A percentile compares a stretch with the other conserved stretches of the same genome.
Conservation (phyloP, 2,888 invertebrate species). For the Eupeodes luniger region DNA sequence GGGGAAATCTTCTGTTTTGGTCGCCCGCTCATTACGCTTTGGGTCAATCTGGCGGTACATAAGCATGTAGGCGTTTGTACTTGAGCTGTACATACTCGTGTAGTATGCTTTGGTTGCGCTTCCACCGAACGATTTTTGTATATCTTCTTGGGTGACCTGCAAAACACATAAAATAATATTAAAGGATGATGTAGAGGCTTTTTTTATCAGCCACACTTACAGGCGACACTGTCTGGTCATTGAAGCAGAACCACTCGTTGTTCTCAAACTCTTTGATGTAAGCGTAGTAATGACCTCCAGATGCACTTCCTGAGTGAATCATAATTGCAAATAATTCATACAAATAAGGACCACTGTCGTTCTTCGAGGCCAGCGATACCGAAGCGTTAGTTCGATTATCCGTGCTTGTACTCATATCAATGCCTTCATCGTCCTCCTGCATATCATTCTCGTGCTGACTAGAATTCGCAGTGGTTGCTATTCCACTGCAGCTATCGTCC, state of each 20-base stretch:
- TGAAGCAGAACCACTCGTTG: constrained; percentile 93
- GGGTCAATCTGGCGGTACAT: constrained; percentile 93
- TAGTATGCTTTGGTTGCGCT: constrained; percentile 89
- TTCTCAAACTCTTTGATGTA: constrained; percentile 93
- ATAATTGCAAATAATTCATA: constrained; percentile 96
- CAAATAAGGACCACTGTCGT: constrained; percentile 88
- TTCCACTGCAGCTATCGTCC: constrained; percentile 87
- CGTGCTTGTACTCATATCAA: constrained; percentile 86
- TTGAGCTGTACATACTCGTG: constrained; percentile 90
- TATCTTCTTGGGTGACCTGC: constrained; percentile 91
- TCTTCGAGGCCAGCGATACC: constrained; percentile 79
- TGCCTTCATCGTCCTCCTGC: constrained; percentile 89
- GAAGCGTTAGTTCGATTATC: constrained; percentile 78
- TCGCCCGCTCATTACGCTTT: constrained; percentile 87
- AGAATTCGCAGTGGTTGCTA: constrained; percentile 83
- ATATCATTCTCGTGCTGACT: constrained; percentile 83
- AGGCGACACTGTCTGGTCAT: constrained; percentile 92
- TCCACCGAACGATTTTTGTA: constrained; percentile 93
- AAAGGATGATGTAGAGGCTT: background rate
- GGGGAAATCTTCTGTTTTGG: constrained; percentile 89
- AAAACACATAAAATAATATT: background rate
- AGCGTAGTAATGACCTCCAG: constrained; percentile 96
- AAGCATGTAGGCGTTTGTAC: constrained; percentile 95
- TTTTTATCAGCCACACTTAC: constrained; percentile 83
- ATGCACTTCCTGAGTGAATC: constrained; percentile 96